phyloP scores from a whole-genome alignment of 1,140 invertebrate genomes.

The Pseudomyrmex concolor region DNA sequence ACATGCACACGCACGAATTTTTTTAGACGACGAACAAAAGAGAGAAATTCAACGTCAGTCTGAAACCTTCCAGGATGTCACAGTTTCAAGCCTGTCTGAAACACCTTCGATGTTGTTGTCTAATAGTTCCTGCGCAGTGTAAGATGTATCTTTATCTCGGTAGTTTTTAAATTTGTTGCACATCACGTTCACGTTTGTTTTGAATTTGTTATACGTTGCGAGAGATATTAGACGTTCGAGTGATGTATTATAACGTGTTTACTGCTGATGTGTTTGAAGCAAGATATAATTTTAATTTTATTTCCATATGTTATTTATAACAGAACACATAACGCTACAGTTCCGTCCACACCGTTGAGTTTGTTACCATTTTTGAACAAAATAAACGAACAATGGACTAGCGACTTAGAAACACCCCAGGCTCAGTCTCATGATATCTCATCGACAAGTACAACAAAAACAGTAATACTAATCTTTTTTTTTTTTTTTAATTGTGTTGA shows the following conservation, averaged over 20 bases:
- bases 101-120: constrained; percentile 54
- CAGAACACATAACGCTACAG: constrained; percentile 69
- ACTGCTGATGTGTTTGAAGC: background rate
- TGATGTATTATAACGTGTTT: background rate
- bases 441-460: background rate
- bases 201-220: background rate
- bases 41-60: constrained; percentile 30
- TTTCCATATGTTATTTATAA: constrained; percentile 27
- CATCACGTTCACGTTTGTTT: background rate
- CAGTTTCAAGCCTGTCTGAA: constrained; percentile 53
- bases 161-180: constrained; percentile 3
- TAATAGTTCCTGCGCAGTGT: constrained; percentile 27
- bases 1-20: constrained; percentile 35
- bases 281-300: constrained; percentile 8
- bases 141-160: constrained; percentile 48
- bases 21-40: constrained; percentile 68
- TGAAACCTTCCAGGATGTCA: constrained; percentile 35
- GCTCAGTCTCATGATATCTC: constrained; percentile 10
- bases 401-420: constrained; percentile 80
- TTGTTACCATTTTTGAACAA: constrained; percentile 77
- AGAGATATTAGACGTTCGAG: too few species aligned
- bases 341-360: constrained; percentile 77
- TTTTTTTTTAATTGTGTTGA: constrained; percentile 25
- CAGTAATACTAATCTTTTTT: constrained; percentile 3
- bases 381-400: constrained; percentile 77